phyloP scores from a whole-genome alignment of 2,888 invertebrate genomes.

The Trypoxylon attenuatum region DNA sequence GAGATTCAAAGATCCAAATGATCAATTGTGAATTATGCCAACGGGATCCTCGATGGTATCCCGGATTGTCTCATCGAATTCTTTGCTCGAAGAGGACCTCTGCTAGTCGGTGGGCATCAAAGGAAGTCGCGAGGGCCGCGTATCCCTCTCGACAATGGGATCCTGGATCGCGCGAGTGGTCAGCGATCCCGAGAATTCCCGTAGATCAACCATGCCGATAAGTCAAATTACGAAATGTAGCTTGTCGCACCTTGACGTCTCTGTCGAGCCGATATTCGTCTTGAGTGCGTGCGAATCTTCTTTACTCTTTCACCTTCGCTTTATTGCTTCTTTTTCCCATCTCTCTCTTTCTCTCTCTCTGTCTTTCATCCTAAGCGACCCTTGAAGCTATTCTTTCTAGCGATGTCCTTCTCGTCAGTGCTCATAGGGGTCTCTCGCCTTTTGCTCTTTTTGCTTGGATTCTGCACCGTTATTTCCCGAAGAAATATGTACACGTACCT shows the following conservation, averaged over 20 bases:
- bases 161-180: slow-evolving; percentile 7
- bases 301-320: not conserved
- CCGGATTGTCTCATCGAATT: not conserved
- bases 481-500: too few relatives aligned
- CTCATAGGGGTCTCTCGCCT: too few relatives aligned
- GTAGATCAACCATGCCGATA: slow-evolving; percentile 11
- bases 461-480: too few relatives aligned
- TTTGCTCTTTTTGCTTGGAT: too few relatives aligned
- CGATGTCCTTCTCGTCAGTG: too few relatives aligned
- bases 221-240: slow-evolving; percentile 20
- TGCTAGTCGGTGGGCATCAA: slow-evolving; percentile 14
- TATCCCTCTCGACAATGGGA: slow-evolving; percentile 8
- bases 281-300: too few relatives aligned
- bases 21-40: not conserved
- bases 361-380: too few relatives aligned
- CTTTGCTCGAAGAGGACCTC: slow-evolving; percentile 3
- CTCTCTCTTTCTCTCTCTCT: not conserved
- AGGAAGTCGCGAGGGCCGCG: not conserved
- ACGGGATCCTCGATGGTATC: not conserved
- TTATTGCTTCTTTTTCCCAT: not conserved
- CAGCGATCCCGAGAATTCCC: slow-evolving; percentile 4
- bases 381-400: too few relatives aligned
- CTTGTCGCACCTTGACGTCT: slow-evolving; percentile 16
- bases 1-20: not conserved
- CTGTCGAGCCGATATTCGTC: too few relatives aligned